Evolutionary conservation across 2,888 invertebrate species (phyloP).

Genomic region (Cacoxenus indagator): DNA sequence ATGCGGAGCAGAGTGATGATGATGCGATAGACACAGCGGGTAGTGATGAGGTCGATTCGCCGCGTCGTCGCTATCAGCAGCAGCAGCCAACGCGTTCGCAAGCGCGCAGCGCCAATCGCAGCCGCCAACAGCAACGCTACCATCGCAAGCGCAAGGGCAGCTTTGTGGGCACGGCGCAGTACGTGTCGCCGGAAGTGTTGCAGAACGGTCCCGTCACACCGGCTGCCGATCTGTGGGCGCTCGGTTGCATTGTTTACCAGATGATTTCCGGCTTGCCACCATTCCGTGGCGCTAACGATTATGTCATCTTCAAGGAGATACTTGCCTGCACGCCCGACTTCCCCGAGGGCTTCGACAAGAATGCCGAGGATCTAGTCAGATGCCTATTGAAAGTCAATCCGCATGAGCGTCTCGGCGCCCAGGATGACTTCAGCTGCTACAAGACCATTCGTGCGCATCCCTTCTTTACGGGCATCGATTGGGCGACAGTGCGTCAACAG

Average conservation of each 20-base stretch:
- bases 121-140: conserved; percentile 52
- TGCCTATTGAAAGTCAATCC: conserved; percentile 88
- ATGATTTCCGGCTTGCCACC: conserved; percentile 95
- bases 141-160: conserved; percentile 76
- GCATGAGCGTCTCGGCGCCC: conserved; percentile 84
- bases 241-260: conserved; percentile 97
- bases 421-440: conserved; percentile 79
- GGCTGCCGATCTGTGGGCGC: conserved; percentile 95
- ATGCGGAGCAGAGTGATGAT: conserved; percentile 40
- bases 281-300: conserved; percentile 93
- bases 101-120: conserved; percentile 34
- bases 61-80: conserved; percentile 39
- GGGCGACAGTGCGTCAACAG: conserved; percentile 82
- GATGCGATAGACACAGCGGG: conserved; percentile 31
- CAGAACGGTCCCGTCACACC: conserved; percentile 82
- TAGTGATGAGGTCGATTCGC: conserved; percentile 46
- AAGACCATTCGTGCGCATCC: conserved; percentile 87
- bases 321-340: conserved; percentile 90
- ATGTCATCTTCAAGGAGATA: conserved; percentile 96
- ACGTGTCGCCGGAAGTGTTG: conserved; percentile 97
- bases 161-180: conserved; percentile 99
- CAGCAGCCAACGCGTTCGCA: conserved; percentile 31
- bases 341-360: conserved; percentile 89
- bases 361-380: conserved; percentile 89
- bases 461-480: conserved; percentile 88